phyloP scores from a whole-genome alignment of 2,113 vertebrate species.

The Muntiacus muntjak region DNA sequence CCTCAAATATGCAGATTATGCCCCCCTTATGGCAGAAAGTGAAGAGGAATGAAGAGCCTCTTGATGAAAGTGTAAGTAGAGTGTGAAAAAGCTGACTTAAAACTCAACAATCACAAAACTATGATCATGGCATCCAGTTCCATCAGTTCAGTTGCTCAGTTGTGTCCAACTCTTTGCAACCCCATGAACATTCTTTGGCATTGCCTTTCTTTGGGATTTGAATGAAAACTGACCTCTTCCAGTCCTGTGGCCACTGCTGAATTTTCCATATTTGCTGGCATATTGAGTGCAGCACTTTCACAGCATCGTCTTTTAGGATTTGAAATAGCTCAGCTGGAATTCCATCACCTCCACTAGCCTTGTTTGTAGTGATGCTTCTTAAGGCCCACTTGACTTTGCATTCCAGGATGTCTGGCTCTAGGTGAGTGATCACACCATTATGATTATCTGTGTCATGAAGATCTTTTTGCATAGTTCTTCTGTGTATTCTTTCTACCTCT shows the following conservation, averaged over 20 bases:
- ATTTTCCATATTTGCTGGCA: background rate
- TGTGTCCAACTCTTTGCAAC: accelerated
- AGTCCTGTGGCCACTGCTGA: background rate
- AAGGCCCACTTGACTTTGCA: background rate
- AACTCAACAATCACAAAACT: background rate
- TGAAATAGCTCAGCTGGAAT: background rate
- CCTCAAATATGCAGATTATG: background rate
- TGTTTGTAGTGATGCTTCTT: background rate
- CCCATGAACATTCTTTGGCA: background rate
- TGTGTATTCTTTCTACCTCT: background rate
- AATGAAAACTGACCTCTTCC: background rate
- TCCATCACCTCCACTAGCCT: background rate
- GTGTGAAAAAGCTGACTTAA: background rate
- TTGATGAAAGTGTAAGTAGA: background rate
- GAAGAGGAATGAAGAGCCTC: background rate
- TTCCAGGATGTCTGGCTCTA: background rate
- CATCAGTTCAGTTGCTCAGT: background rate
- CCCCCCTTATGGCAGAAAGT: background rate
- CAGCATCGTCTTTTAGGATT: background rate
- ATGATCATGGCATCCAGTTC: background rate
- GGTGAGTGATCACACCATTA: background rate
- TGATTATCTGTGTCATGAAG: background rate
- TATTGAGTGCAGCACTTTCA: background rate
- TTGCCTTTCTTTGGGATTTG: background rate
- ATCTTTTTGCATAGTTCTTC: background rate